Evolutionary conservation across 2,797 vertebrate species (phyloP).

Genomic region (Phataginus tetradactyla): DNA sequence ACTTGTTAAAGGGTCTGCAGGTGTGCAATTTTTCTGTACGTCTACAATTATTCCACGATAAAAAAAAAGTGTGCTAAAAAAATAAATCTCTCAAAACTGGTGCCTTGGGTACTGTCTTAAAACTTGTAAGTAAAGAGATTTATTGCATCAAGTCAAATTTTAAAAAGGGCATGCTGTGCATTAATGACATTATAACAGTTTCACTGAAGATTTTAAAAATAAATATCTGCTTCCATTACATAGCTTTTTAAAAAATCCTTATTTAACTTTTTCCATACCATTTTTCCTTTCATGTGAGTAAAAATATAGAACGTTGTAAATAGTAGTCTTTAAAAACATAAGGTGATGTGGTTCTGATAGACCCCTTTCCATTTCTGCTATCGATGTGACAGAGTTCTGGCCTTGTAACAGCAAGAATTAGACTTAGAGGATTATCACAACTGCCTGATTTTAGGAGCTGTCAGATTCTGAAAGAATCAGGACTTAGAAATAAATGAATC

Average conservation of each 20-base stretch:
- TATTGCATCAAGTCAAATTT: background rate
- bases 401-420: slow-evolving; percentile 14
- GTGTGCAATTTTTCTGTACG: background rate
- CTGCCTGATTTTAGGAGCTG: slow-evolving; percentile 7
- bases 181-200: background rate
- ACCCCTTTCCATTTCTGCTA: background rate
- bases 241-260: background rate
- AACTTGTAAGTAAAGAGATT: background rate
- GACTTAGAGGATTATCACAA: slow-evolving; percentile 47
- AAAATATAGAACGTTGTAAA: background rate
- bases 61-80: background rate
- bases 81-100: background rate
- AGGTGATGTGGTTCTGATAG: background rate
- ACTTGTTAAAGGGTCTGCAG: background rate
- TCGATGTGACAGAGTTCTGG: background rate
- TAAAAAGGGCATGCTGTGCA: background rate
- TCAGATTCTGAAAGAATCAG: slow-evolving; percentile 27
- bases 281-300: background rate
- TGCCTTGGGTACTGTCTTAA: background rate
- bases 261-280: background rate
- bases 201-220: slow-evolving; percentile 8
- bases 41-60: background rate
- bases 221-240: background rate
- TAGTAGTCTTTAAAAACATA: background rate
- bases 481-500: slow-evolving; percentile 61